Evolutionary conservation across 2,113 vertebrate species (phyloP).

Genomic region (Dipodomys merriami): DNA sequence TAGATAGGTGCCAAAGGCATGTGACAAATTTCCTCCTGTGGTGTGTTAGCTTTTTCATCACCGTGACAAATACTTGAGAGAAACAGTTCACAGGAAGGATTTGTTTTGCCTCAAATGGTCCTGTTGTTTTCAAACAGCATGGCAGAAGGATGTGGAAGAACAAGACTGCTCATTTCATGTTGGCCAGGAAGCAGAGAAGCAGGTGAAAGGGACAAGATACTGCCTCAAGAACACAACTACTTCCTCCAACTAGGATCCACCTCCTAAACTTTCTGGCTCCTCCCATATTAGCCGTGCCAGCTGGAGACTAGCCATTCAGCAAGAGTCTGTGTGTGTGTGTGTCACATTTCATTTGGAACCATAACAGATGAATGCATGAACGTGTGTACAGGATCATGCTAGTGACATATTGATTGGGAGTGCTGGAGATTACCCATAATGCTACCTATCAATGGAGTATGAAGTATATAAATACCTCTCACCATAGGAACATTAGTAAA

Average conservation of each 20-base stretch:
- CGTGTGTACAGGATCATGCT: neutral
- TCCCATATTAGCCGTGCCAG: neutral
- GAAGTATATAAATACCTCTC: neutral
- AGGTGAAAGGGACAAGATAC: neutral
- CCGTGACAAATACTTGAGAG: neutral
- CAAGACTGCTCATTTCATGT: no score
- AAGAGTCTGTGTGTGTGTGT: no score
- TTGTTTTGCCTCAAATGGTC: neutral
- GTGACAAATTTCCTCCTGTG: neutral
- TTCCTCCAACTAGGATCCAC: neutral
- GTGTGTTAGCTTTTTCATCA: neutral
- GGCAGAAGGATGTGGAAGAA: no score
- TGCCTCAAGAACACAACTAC: neutral
- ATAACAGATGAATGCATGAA: neutral
- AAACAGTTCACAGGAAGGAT: neutral
- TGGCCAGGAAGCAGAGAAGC: neutral
- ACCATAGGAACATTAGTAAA: neutral
- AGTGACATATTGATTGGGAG: neutral
- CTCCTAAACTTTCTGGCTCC: neutral
- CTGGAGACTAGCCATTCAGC: neutral
- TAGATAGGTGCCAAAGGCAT: neutral
- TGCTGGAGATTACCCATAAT: neutral
- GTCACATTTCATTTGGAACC: neutral
- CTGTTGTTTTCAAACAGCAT: neutral
- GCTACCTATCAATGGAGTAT: neutral